A percentile compares a stretch with the other conserved stretches of the same genome.
These are phyloP conservation scores for Poeciliopsis prolifica DNA, from an alignment of 2,113 vertebrate species.

Conservation along the genomic window DNA sequence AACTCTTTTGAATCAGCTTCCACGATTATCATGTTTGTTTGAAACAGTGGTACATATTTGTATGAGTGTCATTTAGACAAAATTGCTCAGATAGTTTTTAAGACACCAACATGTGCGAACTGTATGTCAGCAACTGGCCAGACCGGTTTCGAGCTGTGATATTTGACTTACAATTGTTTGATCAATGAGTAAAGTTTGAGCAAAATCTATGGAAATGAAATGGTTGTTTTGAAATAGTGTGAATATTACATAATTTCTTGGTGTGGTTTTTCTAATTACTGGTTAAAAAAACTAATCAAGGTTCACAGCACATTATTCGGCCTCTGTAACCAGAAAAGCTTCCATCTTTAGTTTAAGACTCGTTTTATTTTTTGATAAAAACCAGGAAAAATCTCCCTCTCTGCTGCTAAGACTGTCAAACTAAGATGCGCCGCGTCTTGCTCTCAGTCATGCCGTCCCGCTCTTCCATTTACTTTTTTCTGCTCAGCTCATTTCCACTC, in stretches of 20 bases:
- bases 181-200: background rate
- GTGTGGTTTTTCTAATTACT: background rate
- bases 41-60: background rate
- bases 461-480: background rate
- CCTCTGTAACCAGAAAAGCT: background rate
- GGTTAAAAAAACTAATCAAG: background rate
- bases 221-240: background rate
- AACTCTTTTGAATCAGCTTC: background rate
- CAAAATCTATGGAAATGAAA: background rate
- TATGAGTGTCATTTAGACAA: background rate
- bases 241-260: background rate
- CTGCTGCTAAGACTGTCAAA: background rate
- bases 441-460: background rate
- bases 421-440: background rate
- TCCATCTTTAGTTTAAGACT: background rate
- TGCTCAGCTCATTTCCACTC: slow-evolving; percentile 19
- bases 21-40: background rate
- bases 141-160: background rate
- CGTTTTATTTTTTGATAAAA: background rate
- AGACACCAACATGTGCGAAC: background rate
- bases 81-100: background rate
- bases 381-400: background rate
- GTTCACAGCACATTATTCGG: background rate
- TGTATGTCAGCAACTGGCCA: background rate
- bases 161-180: background rate